Base-by-base conservation (phyloP, 2,113 vertebrate species). In the Neogobius melanostomus region DNA sequence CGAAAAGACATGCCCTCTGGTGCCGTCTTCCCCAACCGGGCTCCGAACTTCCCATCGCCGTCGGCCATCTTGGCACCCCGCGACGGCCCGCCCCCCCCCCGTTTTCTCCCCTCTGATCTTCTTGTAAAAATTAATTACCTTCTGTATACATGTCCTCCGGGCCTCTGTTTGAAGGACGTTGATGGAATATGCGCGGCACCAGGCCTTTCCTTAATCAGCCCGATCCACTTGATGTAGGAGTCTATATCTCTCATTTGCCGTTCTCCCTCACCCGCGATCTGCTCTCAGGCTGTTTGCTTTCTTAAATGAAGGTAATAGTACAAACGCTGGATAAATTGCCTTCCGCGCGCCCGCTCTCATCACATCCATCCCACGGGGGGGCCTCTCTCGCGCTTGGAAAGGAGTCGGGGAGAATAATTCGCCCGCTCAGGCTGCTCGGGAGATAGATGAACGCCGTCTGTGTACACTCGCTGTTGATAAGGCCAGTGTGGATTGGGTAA, bases 281-380 rank as follows among this genome's bases (percentile, higher is more conserved):
- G 83, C 91, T 89, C 83, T 78, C 85, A 76, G 91, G 88, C 87
- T 92, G 89, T 92, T 92, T 92, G 88, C 88, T 89, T 86, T 91
- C 87, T 87, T 90, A 92, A 94, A 92, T 88, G 79, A 92, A 91
- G 66, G 81, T 91, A 93, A 92, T 90, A 79, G 82, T 88, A 90
- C 90, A 91, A 90, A 88, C 87, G 76, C 76, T 88, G 87, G 80
- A 88, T 91, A 91, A 92, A 92, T 90, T 91, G 85, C 89, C 81
- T 89, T 86, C 74, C 86, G 76, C 82, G 75, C 65, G 70, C 84
- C 85, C 78, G 84, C 84, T 85, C 87, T 86, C 87, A 85, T 89
- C 84, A 82, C 83, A 82, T 88, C 69, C 78, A 77, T 92, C 91
- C 91, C 91, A 90, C 57, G 67, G 83, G 89, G 89, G 87, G 60